Evolutionary conservation across 2,797 vertebrate species (phyloP).

Genomic region (Antrozous pallidus): DNA sequence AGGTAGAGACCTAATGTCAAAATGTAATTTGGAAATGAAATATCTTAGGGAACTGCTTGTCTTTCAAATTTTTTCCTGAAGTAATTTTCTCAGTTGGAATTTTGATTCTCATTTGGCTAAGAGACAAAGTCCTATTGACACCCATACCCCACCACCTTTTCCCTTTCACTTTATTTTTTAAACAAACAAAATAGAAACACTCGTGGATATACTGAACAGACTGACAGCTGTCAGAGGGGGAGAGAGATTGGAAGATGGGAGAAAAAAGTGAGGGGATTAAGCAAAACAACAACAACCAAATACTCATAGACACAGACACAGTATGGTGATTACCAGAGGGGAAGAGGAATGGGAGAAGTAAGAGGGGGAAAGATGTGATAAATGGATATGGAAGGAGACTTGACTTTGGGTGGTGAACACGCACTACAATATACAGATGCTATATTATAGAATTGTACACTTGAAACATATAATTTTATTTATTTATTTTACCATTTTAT

Average conservation of each 20-base stretch:
- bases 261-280: not conserved
- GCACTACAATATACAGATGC: not conserved
- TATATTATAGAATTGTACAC: not conserved
- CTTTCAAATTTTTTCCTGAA: constrained; percentile 38
- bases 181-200: not conserved
- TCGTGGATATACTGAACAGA: not conserved
- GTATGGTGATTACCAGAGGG: not conserved
- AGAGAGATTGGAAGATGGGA: not conserved
- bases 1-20: not conserved
- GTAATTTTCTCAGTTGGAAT: constrained; percentile 38
- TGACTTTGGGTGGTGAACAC: not conserved
- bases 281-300: not conserved
- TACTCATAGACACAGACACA: not conserved
- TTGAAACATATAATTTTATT: not conserved
- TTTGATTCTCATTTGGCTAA: constrained; percentile 27
- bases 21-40: constrained; percentile 38
- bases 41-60: constrained; percentile 17
- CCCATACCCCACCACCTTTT: not conserved
- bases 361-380: not conserved
- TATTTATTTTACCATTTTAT: no score
- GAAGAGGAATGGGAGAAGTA: not conserved
- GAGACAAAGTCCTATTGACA: not conserved
- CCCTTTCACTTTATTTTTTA: constrained; percentile 11
- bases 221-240: not conserved
- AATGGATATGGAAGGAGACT: not conserved